phyloP scores from a whole-genome alignment of 2,113 vertebrate genomes.

The Protobothrops mucrosquamatus region DNA sequence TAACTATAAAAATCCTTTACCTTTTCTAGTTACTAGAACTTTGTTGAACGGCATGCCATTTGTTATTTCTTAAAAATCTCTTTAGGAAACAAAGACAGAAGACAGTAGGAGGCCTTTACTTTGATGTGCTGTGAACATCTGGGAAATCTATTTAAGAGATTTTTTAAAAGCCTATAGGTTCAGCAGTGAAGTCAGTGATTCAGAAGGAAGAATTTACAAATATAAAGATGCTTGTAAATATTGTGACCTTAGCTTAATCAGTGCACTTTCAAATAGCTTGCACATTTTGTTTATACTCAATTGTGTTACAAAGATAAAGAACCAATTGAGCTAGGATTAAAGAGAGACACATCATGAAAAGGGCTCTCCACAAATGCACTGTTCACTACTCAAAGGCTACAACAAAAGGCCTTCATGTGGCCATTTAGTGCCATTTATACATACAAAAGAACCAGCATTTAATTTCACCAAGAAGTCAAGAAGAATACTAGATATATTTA shows the following conservation, averaged over 20 bases:
- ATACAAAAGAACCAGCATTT: neutral
- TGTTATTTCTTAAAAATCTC: neutral
- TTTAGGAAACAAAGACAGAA: neutral
- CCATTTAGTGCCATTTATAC: neutral
- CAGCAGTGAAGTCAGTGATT: neutral
- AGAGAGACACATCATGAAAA: neutral
- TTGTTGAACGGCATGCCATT: neutral
- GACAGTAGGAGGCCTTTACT: neutral
- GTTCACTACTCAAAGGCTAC: rapidly evolving
- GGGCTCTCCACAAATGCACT: neutral
- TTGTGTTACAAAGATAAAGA: neutral
- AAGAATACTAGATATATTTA: neutral
- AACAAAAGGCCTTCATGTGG: rapidly evolving
- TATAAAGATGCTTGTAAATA: neutral
- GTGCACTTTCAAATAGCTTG: neutral
- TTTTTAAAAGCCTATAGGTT: neutral
- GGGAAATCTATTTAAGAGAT: neutral
- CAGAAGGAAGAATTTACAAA: neutral
- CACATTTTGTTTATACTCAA: neutral
- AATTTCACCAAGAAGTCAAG: neutral
- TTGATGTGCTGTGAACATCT: neutral
- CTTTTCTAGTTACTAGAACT: neutral
- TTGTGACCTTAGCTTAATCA: neutral
- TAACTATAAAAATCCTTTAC: neutral
- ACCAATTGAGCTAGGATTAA: neutral